Conservation (phyloP, 2,113 vertebrate genomes). For the Natator depressus region DNA sequence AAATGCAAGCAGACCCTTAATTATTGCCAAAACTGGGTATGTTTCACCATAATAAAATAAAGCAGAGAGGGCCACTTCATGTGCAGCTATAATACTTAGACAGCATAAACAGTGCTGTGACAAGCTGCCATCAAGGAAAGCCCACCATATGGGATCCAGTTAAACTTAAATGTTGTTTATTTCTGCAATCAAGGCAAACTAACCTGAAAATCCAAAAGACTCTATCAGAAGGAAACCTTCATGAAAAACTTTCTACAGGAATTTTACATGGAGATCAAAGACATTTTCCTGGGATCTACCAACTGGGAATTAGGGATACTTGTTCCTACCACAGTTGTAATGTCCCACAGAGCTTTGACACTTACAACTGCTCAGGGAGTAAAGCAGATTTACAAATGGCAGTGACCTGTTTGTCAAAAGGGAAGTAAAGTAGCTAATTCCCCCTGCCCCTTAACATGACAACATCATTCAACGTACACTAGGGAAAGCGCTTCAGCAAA, state of each 20-base stretch:
- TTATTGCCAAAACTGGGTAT: conserved; percentile 9
- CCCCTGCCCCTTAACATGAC: conserved; percentile 43
- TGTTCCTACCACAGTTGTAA: conserved; percentile 46
- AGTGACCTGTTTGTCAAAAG: conserved; percentile 71
- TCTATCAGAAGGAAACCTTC: conserved; percentile 8
- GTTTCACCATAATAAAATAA: conserved; percentile 36
- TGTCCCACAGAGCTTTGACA: conserved; percentile 63
- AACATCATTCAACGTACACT: conserved; percentile 69
- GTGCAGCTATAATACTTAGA: neutral
- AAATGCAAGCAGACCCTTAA: conserved; percentile 45
- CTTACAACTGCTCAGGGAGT: conserved; percentile 60
- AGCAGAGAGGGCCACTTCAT: neutral
- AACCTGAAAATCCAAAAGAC: conserved; percentile 30
- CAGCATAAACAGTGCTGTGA: conserved; percentile 19
- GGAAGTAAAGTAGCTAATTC: conserved; percentile 59
- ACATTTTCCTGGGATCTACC: conserved; percentile 44
- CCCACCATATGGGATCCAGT: conserved; percentile 39
- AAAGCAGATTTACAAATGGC: conserved; percentile 68
- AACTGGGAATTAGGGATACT: conserved; percentile 49
- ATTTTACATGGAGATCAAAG: conserved; percentile 63
- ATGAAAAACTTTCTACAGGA: conserved; percentile 50
- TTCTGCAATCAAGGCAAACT: conserved; percentile 60
- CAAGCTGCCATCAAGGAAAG: neutral
- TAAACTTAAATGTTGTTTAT: conserved; percentile 49
- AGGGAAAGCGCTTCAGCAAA: conserved; percentile 53